A percentile compares a stretch with the other conserved stretches of the same genome.
phyloP scores from a whole-genome alignment of 35 echinoderm and acorn worm species.

The Ophiothrix spiculata region DNA sequence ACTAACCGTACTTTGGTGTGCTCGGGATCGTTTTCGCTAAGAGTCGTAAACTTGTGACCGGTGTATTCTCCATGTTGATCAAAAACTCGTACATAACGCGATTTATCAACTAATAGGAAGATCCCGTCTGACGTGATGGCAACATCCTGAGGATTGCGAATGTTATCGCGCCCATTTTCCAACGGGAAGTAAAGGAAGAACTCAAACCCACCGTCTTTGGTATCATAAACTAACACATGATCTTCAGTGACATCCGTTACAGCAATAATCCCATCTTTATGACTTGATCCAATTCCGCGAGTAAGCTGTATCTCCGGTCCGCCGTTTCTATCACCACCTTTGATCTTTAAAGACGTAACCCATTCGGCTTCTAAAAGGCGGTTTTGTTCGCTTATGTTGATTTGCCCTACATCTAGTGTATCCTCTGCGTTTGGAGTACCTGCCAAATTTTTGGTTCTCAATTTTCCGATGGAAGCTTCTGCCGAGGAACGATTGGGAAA shows the following conservation, averaged over 20 bases:
- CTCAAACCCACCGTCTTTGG: neutral
- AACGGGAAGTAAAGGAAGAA: neutral
- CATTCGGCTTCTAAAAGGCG: neutral
- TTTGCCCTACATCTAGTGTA: neutral
- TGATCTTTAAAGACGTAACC: neutral
- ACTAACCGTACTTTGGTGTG: neutral
- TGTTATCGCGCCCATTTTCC: neutral
- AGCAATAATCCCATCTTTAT: neutral
- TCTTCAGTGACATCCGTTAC: neutral
- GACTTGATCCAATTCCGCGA: neutral
- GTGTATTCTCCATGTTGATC: neutral
- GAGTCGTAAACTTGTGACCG: neutral
- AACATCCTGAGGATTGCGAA: neutral
- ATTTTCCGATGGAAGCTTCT: neutral
- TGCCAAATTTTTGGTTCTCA: neutral
- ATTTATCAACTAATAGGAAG: neutral
- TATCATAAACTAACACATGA: neutral
- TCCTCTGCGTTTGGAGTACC: neutral
- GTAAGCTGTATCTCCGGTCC: neutral
- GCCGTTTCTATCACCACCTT: neutral
- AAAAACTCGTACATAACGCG: neutral
- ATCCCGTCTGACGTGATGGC: neutral
- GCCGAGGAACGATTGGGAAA: neutral
- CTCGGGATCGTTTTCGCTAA: neutral
- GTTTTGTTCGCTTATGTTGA: neutral